Percentiles rank a stretch among this genome's conserved stretches.
Evolutionary conservation across 2,888 invertebrate genomes (phyloP).

Genomic region (Aphodius granarius): DNA sequence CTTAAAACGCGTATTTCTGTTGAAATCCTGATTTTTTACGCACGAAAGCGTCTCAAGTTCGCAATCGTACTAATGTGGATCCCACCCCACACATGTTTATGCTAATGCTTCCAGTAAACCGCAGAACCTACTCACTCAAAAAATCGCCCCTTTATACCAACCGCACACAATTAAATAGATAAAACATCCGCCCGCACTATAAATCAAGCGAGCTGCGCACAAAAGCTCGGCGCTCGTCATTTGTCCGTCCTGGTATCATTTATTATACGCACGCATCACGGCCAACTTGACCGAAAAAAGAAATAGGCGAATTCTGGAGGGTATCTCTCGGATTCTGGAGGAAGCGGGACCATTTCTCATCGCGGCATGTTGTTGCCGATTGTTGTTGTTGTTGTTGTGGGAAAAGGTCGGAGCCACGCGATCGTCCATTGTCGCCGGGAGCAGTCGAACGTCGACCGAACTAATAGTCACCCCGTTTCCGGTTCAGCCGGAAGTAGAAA

Average conservation of each 20-base stretch:
- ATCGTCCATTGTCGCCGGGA: constrained; percentile 26
- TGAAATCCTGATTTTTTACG: not conserved
- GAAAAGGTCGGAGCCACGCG: constrained; percentile 8
- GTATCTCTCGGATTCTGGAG: not conserved
- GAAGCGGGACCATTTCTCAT: not conserved
- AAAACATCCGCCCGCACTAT: constrained; percentile 44
- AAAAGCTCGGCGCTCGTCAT: constrained; percentile 3
- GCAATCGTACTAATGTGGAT: not conserved
- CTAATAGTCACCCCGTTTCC: constrained; percentile 47
- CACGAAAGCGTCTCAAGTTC: no score
- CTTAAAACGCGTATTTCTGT: no score
- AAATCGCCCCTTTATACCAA: constrained; percentile 42
- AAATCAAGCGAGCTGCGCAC: constrained; percentile 18
- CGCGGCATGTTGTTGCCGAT: not conserved
- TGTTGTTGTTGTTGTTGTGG: not conserved
- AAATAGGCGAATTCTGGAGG: not conserved
- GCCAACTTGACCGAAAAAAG: not conserved
- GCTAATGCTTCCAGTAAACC: not conserved
- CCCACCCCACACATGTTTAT: not conserved
- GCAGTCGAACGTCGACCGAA: constrained; percentile 43
- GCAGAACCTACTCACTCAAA: constrained; percentile 37
- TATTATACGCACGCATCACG: not conserved
- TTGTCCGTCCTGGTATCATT: not conserved
- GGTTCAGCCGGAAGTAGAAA: constrained; percentile 48
- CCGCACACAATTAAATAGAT: constrained; percentile 51